These are phyloP conservation scores for Epicampocera succincta DNA, from an alignment of 2,888 invertebrate genomes.

Conservation along the genomic window DNA sequence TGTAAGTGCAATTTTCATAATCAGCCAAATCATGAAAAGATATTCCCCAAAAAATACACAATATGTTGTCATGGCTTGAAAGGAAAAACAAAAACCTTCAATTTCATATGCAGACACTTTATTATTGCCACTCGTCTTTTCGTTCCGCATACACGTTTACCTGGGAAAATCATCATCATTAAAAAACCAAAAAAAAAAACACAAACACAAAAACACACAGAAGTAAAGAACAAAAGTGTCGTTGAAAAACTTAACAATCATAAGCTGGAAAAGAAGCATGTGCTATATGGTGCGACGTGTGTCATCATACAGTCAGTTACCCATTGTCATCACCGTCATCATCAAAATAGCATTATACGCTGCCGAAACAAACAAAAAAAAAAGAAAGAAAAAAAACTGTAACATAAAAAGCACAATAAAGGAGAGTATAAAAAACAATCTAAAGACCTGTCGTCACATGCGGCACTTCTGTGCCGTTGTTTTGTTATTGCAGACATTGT, in stretches of 20 bases:
- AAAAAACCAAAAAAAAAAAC: constrained; percentile 48
- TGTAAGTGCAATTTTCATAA: constrained; percentile 64
- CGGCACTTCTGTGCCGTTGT: constrained; percentile 39
- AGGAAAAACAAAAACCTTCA: constrained; percentile 27
- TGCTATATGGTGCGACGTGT: constrained; percentile 62
- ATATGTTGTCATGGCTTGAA: constrained; percentile 59
- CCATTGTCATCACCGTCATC: constrained; percentile 70
- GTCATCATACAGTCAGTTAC: constrained; percentile 65
- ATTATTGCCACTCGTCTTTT: constrained; percentile 19
- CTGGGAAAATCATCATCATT: constrained; percentile 64
- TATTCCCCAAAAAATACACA: constrained; percentile 40
- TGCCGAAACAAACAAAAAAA: constrained; percentile 22
- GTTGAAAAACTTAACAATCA: constrained; percentile 62
- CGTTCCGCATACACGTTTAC: constrained; percentile 31
- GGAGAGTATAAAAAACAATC: not conserved
- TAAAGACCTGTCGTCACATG: constrained; percentile 33
- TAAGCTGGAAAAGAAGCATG: constrained; percentile 66
- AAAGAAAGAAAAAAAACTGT: constrained; percentile 21
- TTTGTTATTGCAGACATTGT: constrained; percentile 10
- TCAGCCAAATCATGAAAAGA: constrained; percentile 63
- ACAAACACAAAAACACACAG: constrained; percentile 18
- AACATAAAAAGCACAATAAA: constrained; percentile 42
- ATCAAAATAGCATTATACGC: constrained; percentile 68
- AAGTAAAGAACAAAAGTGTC: constrained; percentile 22
- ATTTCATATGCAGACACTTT: constrained; percentile 61